Conservation (phyloP, 1,140 invertebrate genomes). For the Euschistus heros region DNA sequence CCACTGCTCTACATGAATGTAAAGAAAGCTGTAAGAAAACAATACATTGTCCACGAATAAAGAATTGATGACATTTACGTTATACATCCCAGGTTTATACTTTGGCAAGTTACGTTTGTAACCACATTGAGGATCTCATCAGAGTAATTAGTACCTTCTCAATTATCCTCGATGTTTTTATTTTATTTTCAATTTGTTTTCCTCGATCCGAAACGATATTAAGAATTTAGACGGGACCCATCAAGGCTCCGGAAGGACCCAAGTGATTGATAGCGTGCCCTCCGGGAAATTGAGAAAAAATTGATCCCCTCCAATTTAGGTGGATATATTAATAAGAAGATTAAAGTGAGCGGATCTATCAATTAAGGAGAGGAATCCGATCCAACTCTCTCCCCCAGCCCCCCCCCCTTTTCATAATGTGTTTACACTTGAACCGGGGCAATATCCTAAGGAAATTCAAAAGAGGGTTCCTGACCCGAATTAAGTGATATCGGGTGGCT, state of each 20-base stretch:
- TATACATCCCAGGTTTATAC: no score
- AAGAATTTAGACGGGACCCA: constrained; percentile 1
- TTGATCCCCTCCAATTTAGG: background rate
- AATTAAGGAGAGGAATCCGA: constrained; percentile 8
- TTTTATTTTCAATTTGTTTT: background rate
- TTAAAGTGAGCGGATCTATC: constrained; percentile 12
- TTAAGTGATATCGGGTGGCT: constrained; percentile 23
- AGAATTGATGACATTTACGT: no score
- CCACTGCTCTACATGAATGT: no score
- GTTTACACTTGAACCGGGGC: background rate
- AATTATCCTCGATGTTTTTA: no score
- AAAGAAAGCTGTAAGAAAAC: no score
- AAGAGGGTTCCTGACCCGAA: constrained; percentile 11
- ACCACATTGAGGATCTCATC: no score
- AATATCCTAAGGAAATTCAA: constrained; percentile 13
- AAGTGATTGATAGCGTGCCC: background rate
- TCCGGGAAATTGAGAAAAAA: constrained; percentile 3
- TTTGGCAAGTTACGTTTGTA: no score
- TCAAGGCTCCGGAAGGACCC: background rate
- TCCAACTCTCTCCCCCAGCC: background rate
- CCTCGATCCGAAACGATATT: constrained; percentile 1
- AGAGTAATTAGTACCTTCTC: no score
- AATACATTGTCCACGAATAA: no score
- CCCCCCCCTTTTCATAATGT: constrained; percentile 1
- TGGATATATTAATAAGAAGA: constrained; percentile 10